These are phyloP conservation scores for Dendrolimus pini DNA, from an alignment of 2,888 invertebrate genomes.

Conservation along the genomic window DNA sequence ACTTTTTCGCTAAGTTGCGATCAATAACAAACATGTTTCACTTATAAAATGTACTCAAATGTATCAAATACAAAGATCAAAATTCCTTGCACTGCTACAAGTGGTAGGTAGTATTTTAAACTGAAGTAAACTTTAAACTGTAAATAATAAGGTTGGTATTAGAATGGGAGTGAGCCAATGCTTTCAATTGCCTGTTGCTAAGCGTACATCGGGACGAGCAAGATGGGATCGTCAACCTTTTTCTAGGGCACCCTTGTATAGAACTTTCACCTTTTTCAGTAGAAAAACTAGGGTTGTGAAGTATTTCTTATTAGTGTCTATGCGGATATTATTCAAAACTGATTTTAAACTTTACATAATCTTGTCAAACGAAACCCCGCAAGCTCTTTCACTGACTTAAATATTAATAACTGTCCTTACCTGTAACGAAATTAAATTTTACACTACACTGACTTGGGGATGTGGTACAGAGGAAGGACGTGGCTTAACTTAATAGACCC, in stretches of 20 bases:
- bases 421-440: too few species aligned
- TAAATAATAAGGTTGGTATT: constrained; percentile 18
- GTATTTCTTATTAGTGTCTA: neutral
- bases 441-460: too few species aligned
- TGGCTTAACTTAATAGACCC: too few species aligned
- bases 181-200: constrained; percentile 68
- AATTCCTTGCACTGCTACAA: neutral
- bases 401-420: too few species aligned
- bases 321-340: neutral
- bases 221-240: constrained; percentile 59
- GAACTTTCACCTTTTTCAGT: constrained; percentile 51
- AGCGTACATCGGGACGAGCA: constrained; percentile 44
- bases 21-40: constrained; percentile 46
- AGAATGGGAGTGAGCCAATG: constrained; percentile 18
- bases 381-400: too few species aligned
- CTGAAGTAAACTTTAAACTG: constrained; percentile 10
- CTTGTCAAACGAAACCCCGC: neutral
- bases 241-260: constrained; percentile 50
- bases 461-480: too few species aligned
- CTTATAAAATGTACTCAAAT: neutral
- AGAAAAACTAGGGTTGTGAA: constrained; percentile 12
- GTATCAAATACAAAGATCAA: neutral
- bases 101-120: constrained; percentile 7
- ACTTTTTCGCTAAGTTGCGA: constrained; percentile 70
- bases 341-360: neutral